Evolutionary conservation across 2,888 invertebrate species (phyloP), one percentile per base, ranked within the genome.

Genomic region (Epicampocera succincta): DNA sequence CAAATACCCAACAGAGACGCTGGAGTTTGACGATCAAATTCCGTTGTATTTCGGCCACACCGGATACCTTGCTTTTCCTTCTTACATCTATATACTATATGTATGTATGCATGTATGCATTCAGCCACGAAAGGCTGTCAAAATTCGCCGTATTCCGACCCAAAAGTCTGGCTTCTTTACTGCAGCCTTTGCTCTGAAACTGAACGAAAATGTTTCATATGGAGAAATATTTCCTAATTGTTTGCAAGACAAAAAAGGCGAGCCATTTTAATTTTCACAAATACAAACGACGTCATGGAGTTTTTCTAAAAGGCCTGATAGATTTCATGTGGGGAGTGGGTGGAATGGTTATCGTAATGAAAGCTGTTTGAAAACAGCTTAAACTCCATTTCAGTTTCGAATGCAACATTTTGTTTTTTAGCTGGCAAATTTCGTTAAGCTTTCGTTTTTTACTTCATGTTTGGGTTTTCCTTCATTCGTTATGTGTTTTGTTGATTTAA

Each of bases 281-380:
- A 69, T 60, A 17, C 52, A 60, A 13, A 71, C 19, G 29, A 48
- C 38, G 46, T 56, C 54, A 33, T n/a, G 21, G 19, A 13, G 38
- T 40, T 76, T 68, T 54, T 54, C 38, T 48, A 48, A 74, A 56
- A 60, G 25, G 11, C 48, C 42, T 42, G 66, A 58, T 60, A 42
- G 29, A 42, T 75, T 33, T 50, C n/a, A 8, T 29, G 25, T 46
- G 17, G 40, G 29, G 69, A 48, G 38, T n/a, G 61, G 29, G 25
- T 13, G 15, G 29, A 33, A 13, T 44, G 33, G n/a, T 40, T 66
- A 29, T 46, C 54, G 69, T 77, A 73, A 66, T 66, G 21, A 72
- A 78, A 66, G 44, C 66, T 72, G 44, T 78, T 78, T 72, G 72
- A 66, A 77, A 72, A 73, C 78, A 60, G 72, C 65, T 79, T 79